Base-by-base conservation (phyloP, 2,797 vertebrate genomes). In the Cyclopterus lumpus region DNA sequence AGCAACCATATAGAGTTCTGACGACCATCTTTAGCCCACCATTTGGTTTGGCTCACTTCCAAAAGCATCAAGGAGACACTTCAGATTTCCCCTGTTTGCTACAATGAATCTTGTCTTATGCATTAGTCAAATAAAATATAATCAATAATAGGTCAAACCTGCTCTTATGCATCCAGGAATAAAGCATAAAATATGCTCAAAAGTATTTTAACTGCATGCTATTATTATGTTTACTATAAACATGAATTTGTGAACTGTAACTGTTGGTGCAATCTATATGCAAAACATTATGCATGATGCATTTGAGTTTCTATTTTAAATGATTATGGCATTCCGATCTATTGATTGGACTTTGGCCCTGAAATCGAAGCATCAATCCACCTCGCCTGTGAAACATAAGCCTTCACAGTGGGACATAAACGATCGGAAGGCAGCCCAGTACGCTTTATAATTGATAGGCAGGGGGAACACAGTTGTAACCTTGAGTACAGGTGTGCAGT, bases 361-460 rank as follows among this genome's bases (percentile, higher is more conserved):
- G 61, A 63, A 15, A 53, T 53, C 49, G 14, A 55, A 55, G 26
- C 22, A 64, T 87, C 6, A 7, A 70, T 74, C 74, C 20, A 54
- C 40, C 53, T 64, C 53, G 55, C 44, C 65, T 65, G 36, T 28
- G 61, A 82, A 68, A 62, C 32, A 9, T 16, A 62, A 51, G 71
- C n/a, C 59, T 79, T 69, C 26, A 8, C 73, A 75, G 22, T 15
- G 69, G 73, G 49, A 80, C 76, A 73, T 11, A 70, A 67, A 77
- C 38, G 46, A 54, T 64, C 22, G 79, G 73, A 68, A 68, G 63
- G 38, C 8, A 3, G 68, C 71, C 71, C 15, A 6, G 72, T 69
- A 42, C 40, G 61, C 75, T 91, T 83, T 88, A 91, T 91, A 92
- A 94, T 94, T 90, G 89, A 94, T 94, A 88, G 88, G 86, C 79